Evolutionary conservation across 2,113 vertebrate genomes (phyloP), one percentile per base, ranked within the genome.

Genomic region (Ovibos moschatus): DNA sequence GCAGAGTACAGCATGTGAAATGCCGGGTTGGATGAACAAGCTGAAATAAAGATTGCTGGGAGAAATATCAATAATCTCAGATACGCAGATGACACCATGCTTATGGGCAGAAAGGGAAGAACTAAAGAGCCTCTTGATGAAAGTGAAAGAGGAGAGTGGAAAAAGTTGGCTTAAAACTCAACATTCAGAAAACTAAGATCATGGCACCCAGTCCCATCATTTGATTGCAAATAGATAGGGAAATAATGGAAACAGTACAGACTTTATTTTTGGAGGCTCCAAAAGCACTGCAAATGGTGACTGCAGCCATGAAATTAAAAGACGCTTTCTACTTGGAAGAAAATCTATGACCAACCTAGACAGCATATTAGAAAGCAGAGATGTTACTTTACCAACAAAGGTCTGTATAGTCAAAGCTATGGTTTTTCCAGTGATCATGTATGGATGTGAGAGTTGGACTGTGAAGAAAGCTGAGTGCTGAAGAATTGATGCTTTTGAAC

Each of bases 61-160:
- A 71, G 9, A 21, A 71, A 36, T 36, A 71, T 71, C n/a, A 21
- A 23, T 71, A 36, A 36, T 21, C n/a, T 71, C 17, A 71, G 9
- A 71, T 36, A 71, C 0, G 0, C 17, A 23, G 64, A 36, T 21
- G n/a, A 71, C 9, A 71, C 17, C 64, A 71, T 0, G 0, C n/a
- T 71, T 71, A 36, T 71, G n/a, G 17, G 17, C n/a, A 36, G n/a
- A 36, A 36, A 71, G 64, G 4, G 9, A 67, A 67, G 64, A 71
- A 71, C 64, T 71, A 71, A 36, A 36, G 17, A 36, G n/a, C 64
- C 9, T 71, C 4, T 5, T 71, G 33, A 5, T 36, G n/a, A 71
- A 71, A 71, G 64, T 71, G 64, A 67, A 67, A 67, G 33, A n/a
- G 16, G 33, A 67, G n/a, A 71, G n/a, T 71, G 64, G 57, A n/a